A percentile compares a stretch with the other conserved stretches of the same genome.
phyloP scores from a whole-genome alignment of 2,888 invertebrate genomes.

The Sipunculus nudus region DNA sequence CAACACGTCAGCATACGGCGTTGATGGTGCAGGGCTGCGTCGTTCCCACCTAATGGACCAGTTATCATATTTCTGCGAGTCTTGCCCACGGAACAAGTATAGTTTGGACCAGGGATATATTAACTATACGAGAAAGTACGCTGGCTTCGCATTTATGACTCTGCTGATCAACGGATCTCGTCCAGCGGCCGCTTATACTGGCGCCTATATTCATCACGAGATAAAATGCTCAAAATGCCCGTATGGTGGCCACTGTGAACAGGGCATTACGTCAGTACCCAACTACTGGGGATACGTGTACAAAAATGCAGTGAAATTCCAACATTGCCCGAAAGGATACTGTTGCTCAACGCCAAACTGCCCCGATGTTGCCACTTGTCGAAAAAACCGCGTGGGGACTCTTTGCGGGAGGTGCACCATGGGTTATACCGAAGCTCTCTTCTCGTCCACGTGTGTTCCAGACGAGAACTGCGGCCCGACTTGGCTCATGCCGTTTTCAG shows the following conservation, averaged over 20 bases:
- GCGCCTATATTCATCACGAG: slow-evolving; percentile 36
- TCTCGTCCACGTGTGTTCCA: slow-evolving; percentile 30
- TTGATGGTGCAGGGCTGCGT: slow-evolving; percentile 23
- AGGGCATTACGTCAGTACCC: slow-evolving; percentile 35
- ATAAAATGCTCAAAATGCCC: slow-evolving; percentile 39
- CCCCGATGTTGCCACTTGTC: slow-evolving; percentile 25
- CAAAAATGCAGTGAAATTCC: slow-evolving; percentile 26
- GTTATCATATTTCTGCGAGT: slow-evolving; percentile 41
- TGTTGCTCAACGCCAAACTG: slow-evolving; percentile 35
- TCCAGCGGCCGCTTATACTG: slow-evolving; percentile 35
- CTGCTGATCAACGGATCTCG: slow-evolving; percentile 37
- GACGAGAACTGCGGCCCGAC: slow-evolving; percentile 29
- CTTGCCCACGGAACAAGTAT: slow-evolving; percentile 41
- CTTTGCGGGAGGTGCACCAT: slow-evolving; percentile 34
- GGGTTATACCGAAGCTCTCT: slow-evolving; percentile 36
- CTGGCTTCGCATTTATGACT: slow-evolving; percentile 34
- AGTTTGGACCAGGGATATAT: slow-evolving; percentile 40
- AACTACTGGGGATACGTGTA: slow-evolving; percentile 41
- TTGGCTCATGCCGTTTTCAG: slow-evolving; percentile 28
- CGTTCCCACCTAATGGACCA: slow-evolving; percentile 35
- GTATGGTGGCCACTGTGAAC: slow-evolving; percentile 40
- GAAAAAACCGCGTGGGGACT: slow-evolving; percentile 21
- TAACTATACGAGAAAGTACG: slow-evolving; percentile 38
- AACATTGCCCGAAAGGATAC: slow-evolving; percentile 41
- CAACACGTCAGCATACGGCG: slow-evolving; percentile 41